Percentiles rank a stretch among this genome's conserved stretches.
Evolutionary conservation across 2,113 vertebrate genomes (phyloP).

Genomic region (Tauraco erythrolophus): DNA sequence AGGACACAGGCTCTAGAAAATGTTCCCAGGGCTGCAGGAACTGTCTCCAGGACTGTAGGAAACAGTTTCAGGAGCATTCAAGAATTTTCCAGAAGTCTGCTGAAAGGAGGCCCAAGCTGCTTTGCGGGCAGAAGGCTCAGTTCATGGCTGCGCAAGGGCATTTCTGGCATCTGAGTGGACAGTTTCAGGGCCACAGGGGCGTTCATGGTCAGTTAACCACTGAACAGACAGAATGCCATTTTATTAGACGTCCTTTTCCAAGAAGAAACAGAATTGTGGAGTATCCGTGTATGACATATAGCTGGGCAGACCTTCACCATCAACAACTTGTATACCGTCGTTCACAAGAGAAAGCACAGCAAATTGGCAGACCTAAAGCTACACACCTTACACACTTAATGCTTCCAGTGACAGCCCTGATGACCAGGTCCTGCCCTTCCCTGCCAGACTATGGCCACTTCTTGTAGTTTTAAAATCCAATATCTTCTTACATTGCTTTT

Average conservation of each 20-base stretch:
- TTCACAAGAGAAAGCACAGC: neutral
- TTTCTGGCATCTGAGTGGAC: neutral
- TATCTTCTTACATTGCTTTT: neutral
- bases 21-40: neutral
- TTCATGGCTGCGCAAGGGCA: neutral
- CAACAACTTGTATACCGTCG: neutral
- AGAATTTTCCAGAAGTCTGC: neutral
- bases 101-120: neutral
- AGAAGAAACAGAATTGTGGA: neutral
- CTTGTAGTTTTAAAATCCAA: neutral
- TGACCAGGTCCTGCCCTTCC: neutral
- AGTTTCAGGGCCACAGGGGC: neutral
- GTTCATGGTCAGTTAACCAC: neutral
- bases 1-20: neutral
- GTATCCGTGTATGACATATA: neutral
- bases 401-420: neutral
- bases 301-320: neutral
- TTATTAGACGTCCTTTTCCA: neutral
- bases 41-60: neutral
- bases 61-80: neutral
- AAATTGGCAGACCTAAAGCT: neutral
- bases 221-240: neutral
- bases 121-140: neutral
- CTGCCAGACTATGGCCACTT: neutral
- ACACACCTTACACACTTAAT: neutral